phyloP scores from a whole-genome alignment of 1,140 invertebrate genomes.

The Colletes gigas region DNA sequence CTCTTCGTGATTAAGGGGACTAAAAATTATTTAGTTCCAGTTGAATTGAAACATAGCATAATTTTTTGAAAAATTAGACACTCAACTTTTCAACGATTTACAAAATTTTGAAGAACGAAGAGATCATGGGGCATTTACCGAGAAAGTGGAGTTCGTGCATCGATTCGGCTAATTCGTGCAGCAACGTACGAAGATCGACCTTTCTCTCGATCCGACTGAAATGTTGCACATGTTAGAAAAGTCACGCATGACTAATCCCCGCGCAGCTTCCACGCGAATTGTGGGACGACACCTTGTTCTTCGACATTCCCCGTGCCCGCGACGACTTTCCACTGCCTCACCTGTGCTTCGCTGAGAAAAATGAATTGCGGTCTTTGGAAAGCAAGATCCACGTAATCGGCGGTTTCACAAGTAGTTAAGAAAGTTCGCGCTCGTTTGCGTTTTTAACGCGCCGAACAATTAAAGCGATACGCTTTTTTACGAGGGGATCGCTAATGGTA shows the following conservation, averaged over 20 bases:
- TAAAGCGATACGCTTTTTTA: background rate
- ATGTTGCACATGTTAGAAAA: background rate
- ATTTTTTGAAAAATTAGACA: too few relatives aligned
- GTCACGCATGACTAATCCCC: conserved; percentile 2
- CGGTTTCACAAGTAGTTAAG: background rate
- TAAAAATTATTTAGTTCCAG: too few relatives aligned
- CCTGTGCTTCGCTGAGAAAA: background rate
- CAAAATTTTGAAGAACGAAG: too few relatives aligned
- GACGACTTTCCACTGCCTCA: background rate
- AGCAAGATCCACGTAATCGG: background rate
- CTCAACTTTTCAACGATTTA: too few relatives aligned
- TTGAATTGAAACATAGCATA: too few relatives aligned
- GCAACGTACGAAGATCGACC: conserved; percentile 2
- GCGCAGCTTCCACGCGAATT: background rate
- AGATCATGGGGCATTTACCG: background rate
- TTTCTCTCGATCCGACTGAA: conserved; percentile 11
- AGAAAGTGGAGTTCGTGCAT: background rate
- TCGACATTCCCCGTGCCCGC: background rate
- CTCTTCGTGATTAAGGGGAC: too few relatives aligned
- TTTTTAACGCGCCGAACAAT: too few relatives aligned
- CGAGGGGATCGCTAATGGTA: background rate
- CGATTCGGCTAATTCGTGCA: background rate
- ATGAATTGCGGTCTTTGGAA: background rate
- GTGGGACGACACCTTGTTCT: background rate
- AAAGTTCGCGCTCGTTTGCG: background rate